Evolutionary conservation across 2,888 invertebrate species (phyloP), one percentile per base, ranked within the genome.

Genomic region (Leptopilina syphax): DNA sequence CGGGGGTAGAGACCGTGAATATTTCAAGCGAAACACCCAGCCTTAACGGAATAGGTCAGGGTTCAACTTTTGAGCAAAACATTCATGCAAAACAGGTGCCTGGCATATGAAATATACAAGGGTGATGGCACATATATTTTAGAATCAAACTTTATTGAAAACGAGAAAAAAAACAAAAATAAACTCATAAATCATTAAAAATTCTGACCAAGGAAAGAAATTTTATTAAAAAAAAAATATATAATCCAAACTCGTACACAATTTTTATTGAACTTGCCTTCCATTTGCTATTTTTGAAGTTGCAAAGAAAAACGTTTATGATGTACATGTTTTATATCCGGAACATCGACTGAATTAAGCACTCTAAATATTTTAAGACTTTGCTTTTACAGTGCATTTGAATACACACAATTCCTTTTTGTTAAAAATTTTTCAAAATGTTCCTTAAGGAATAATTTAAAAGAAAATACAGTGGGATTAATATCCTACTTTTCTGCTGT

Each of bases 11-110:
- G 70, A 27, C 47, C 13, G 50, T 70, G 70, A 70, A 70, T 70
- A 70, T 34, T 70, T 70, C 27, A 70, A 70, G 54, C 54, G 70
- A 27, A 70, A 70, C 10, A 10, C 24, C 68, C 47, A 13, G 50
- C 18, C 47, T 70, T 70, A 70, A 70, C 50, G 70, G 70, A 70
- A 70, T 70, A 70, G 70, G 70, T 70, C 70, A 70, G 70, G 70
- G 54, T 70, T 70, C 54, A 70, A 70, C 13, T 54, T 34, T 70
- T 34, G 4, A 47, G 50, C 12, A 27, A 12, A 24, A 27, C 70
- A 27, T 54, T 3, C 50, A 70, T 70, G 70, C 70, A 70, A 70
- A 70, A 70, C 70, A 70, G 70, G 70, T 27, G 27, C 54, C 70
- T 13, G 27, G 34, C 70, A 54, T 24, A 54, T 70, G 24, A 70